Evolutionary conservation across 2,797 vertebrate species (phyloP).

Genomic region (Myiotriccus ornatus): DNA sequence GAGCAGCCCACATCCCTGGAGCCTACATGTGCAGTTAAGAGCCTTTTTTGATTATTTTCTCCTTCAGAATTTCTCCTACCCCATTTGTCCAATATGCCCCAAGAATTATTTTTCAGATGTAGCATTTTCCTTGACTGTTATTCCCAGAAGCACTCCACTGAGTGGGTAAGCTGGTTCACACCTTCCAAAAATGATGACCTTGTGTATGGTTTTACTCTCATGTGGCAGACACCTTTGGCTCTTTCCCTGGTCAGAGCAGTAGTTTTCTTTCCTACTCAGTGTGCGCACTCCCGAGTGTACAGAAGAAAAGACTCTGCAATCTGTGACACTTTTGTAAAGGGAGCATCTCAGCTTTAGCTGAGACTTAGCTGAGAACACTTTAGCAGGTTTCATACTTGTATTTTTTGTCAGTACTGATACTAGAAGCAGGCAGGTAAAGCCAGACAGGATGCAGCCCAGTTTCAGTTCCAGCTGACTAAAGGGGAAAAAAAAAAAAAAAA

Average conservation of each 20-base stretch:
- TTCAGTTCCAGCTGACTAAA: constrained; percentile 5
- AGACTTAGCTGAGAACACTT: background rate
- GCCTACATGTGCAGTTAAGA: background rate
- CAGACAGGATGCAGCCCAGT: background rate
- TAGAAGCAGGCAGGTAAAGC: background rate
- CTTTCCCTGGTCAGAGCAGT: background rate
- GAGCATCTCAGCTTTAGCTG: background rate
- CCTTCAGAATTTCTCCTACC: background rate
- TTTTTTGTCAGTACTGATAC: background rate
- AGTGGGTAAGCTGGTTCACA: background rate
- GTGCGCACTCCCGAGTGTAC: accelerated
- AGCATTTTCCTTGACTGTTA: background rate
- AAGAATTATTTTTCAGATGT: background rate
- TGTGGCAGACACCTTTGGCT: background rate
- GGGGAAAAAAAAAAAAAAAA: no score
- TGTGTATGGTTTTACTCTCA: background rate
- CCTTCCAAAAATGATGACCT: background rate
- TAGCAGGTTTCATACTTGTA: background rate
- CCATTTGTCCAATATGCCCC: background rate
- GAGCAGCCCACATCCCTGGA: background rate
- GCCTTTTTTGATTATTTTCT: background rate
- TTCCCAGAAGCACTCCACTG: background rate
- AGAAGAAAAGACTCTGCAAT: background rate
- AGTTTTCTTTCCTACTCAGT: background rate
- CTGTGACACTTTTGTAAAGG: background rate